Evolutionary conservation across 2,888 invertebrate species (phyloP).

Genomic region (Tenthredo scrophulariae): DNA sequence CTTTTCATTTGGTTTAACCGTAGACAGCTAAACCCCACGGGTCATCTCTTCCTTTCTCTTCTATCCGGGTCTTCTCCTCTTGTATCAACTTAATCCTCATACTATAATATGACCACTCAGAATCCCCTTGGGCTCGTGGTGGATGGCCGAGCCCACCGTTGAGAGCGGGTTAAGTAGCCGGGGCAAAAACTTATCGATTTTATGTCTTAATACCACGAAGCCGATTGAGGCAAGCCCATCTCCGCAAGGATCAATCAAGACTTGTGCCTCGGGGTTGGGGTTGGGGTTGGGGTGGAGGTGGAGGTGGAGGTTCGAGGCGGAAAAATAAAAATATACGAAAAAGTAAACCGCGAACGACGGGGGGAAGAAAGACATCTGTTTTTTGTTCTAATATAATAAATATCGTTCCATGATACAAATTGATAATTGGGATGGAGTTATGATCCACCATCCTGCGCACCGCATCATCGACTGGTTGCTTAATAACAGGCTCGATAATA

Average conservation of each 20-base stretch:
- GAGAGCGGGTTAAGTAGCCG: conserved; percentile 60
- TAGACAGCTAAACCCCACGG: conserved; percentile 30
- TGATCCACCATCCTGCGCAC: background rate
- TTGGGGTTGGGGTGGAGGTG: background rate
- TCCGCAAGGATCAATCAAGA: conserved; percentile 48
- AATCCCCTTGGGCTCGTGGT: conserved; percentile 45
- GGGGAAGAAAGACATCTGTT: conserved; percentile 55
- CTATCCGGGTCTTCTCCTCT: background rate
- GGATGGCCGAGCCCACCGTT: conserved; percentile 37
- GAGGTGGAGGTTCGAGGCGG: background rate
- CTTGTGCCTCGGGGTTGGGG: background rate
- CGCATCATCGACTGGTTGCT: conserved; percentile 26
- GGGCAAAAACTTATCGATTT: conserved; percentile 67
- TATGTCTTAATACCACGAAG: conserved; percentile 66
- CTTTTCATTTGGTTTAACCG: background rate
- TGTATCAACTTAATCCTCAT: conserved; percentile 46
- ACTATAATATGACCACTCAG: conserved; percentile 50
- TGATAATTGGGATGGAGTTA: conserved; percentile 62
- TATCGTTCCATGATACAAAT: conserved; percentile 65
- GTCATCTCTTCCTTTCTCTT: conserved; percentile 20
- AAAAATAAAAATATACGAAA: background rate
- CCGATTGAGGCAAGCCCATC: conserved; percentile 53
- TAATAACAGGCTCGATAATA: conserved; percentile 48
- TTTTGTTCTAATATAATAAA: conserved; percentile 60
- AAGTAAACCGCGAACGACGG: background rate